phyloP scores from a whole-genome alignment of 2,888 invertebrate genomes.

The Drosophila stalkeri region DNA sequence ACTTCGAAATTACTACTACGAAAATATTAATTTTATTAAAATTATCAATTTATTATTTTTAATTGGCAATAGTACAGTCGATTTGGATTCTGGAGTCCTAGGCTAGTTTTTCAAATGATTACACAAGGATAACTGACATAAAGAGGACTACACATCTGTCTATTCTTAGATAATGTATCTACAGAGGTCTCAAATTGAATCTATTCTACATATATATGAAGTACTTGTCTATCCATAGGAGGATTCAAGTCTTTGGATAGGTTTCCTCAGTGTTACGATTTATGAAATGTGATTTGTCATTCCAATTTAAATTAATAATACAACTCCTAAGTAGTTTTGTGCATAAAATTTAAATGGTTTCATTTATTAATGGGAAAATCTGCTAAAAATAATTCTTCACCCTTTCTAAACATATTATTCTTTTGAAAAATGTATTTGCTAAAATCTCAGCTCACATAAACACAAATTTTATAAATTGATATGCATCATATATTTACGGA shows the following conservation, averaged over 20 bases:
- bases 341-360: background rate
- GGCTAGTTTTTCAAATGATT: background rate
- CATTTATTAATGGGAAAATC: background rate
- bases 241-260: no score
- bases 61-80: background rate
- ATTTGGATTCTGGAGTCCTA: background rate
- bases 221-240: background rate
- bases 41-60: background rate
- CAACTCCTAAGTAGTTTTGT: no score
- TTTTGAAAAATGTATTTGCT: background rate
- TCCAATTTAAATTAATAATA: background rate
- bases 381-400: background rate
- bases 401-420: background rate
- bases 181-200: background rate
- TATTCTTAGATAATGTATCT: background rate
- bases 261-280: background rate
- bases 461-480: background rate
- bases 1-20: background rate
- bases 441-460: background rate
- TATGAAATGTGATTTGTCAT: background rate
- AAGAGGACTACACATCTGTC: background rate
- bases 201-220: background rate
- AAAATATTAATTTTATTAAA: background rate
- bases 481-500: background rate
- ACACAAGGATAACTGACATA: background rate